Base-by-base conservation (phyloP, 2,113 vertebrate genomes). In the Sprattus sprattus region DNA sequence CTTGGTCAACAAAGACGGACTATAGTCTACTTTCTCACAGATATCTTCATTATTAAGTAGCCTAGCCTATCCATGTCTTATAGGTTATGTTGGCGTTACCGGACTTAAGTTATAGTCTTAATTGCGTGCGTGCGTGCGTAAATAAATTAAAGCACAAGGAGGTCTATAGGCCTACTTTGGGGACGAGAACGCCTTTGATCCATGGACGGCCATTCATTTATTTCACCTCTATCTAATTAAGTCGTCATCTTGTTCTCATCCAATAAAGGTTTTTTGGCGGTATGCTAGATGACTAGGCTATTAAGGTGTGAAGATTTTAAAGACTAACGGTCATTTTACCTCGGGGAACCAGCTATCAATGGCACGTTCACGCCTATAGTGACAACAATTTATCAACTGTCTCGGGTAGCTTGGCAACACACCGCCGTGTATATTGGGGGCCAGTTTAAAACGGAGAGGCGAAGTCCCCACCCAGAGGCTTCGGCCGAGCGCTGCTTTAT, bases 401-500 rank as follows among this genome's bases (percentile, higher is more conserved):
- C 84, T 45, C 22, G 46, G 84, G 80, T 54, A 85, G 46, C 47
- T 80, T 85, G 71, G 71, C 49, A 45, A 85, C 71, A 80, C 4
- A n/a, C 20, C 28, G n/a, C 60, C 22, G 25, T 67, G 52, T 49
- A 49, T 75, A 80, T 22, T 80, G 25, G 78, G 39, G 32, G 67
- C 64, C 52, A 22, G 49, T 85, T 85, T 52, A 28, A 85, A 78
- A 39, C 28, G 15, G 6, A 16, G 71, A 87, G 64, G n/a, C 82
- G 4, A 71, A 49, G 50, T 25, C 86, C 82, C 60, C 75, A 87
- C 82, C 44, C 84, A 39, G 50, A 83, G 50, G 22, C 13, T 82
- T 71, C 82, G 10, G 25, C 82, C 46, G 64, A 78, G 54, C 78
- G 85, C 85, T 45, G 78, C 87, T 84, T 88, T 82, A 81, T 86